A percentile compares a stretch with the other conserved stretches of the same genome.
phyloP scores from a whole-genome alignment of 1,140 invertebrate genomes.

The Rhopalosiphum maidis region DNA sequence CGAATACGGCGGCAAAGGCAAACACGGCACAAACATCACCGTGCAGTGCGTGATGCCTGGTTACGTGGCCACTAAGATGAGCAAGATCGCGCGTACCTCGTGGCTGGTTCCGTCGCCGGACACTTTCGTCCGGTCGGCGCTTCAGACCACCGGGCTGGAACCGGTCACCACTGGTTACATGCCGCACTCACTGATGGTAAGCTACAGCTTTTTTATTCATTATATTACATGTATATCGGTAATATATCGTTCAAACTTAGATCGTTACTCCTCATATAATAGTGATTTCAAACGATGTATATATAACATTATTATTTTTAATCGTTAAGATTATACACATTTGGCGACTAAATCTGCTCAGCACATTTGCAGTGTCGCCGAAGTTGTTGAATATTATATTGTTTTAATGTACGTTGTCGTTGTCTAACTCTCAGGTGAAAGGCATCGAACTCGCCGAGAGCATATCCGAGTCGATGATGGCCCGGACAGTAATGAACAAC shows the following conservation, averaged over 20 bases:
- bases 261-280: neutral
- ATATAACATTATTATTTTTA: too few species aligned
- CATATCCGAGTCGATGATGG: constrained; percentile 39
- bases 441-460: constrained; percentile 18
- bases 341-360: too few species aligned
- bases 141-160: constrained; percentile 79
- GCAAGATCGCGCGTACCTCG: constrained; percentile 80
- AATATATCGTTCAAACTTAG: neutral
- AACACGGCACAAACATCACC: constrained; percentile 73
- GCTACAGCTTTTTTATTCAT: constrained; percentile 57
- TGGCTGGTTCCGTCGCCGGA: constrained; percentile 81
- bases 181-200: constrained; percentile 74
- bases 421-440: neutral
- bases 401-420: neutral
- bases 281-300: neutral
- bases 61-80: constrained; percentile 93
- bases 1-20: constrained; percentile 78
- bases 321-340: too few species aligned
- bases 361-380: neutral
- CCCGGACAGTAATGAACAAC: constrained; percentile 33
- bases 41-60: constrained; percentile 87
- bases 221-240: neutral
- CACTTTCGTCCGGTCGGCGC: constrained; percentile 77
- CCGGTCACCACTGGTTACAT: constrained; percentile 79
- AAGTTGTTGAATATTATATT: neutral